These are phyloP conservation scores for Tor tambroides DNA, from an alignment of 2,113 vertebrate genomes.

Conservation along the genomic window DNA sequence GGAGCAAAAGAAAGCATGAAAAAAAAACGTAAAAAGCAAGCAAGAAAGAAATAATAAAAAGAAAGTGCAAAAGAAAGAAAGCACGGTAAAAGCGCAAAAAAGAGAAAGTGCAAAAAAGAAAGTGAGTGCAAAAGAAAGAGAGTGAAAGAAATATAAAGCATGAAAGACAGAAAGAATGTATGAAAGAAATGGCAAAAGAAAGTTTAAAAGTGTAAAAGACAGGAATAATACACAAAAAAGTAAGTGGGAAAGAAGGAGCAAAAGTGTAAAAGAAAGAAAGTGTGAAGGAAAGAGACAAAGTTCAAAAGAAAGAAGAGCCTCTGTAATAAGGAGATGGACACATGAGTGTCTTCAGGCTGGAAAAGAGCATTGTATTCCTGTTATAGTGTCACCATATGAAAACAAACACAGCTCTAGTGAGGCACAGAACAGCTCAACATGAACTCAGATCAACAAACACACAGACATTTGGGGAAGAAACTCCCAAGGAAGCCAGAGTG, in stretches of 20 bases:
- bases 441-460: background rate
- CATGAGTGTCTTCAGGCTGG: background rate
- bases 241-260: background rate
- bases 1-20: background rate
- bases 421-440: background rate
- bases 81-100: no score
- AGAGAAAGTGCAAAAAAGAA: no score
- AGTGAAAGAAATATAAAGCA: background rate
- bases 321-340: background rate
- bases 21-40: background rate
- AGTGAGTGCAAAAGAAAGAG: no score
- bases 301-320: background rate
- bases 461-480: background rate
- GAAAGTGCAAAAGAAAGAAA: no score
- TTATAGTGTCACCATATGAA: slow-evolving; percentile 25
- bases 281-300: background rate
- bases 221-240: background rate
- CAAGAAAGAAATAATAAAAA: background rate
- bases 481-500: background rate
- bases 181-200: background rate
- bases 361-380: background rate
- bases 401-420: background rate
- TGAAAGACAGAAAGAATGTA: background rate
- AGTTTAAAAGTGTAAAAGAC: background rate
- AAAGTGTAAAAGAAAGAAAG: background rate